Conservation (phyloP, 2,888 invertebrate genomes). For the Cancer borealis region DNA sequence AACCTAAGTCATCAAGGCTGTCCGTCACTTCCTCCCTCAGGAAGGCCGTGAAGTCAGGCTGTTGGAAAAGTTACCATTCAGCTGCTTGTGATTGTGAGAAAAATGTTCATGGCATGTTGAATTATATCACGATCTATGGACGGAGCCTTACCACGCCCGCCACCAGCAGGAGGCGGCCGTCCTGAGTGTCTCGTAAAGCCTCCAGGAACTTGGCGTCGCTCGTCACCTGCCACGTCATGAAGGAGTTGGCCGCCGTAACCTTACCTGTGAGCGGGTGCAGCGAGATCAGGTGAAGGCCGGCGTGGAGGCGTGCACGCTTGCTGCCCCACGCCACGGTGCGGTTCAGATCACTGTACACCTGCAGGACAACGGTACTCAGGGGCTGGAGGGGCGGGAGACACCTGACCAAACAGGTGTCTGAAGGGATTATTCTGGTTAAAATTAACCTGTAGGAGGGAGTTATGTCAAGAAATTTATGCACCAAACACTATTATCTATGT, state of each 20-base stretch:
- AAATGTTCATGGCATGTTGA: neutral
- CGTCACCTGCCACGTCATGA: slow-evolving; percentile 63
- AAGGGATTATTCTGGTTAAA: neutral
- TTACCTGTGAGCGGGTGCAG: slow-evolving; percentile 43
- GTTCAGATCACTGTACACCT: slow-evolving; percentile 58
- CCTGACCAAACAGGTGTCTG: neutral
- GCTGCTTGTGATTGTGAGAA: neutral
- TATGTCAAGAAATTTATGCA: neutral
- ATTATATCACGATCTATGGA: neutral
- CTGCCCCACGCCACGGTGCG: slow-evolving; percentile 48
- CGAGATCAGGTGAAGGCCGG: slow-evolving; percentile 55
- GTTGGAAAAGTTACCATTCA: neutral
- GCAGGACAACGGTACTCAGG: neutral
- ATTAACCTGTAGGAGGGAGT: neutral
- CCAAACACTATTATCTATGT: neutral
- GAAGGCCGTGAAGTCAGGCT: slow-evolving; percentile 56
- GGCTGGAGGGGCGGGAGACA: neutral
- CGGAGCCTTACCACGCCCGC: slow-evolving; percentile 53
- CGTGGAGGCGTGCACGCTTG: slow-evolving; percentile 25
- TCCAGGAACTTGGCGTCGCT: slow-evolving; percentile 40
- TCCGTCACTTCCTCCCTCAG: slow-evolving; percentile 8
- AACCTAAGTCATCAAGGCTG: neutral
- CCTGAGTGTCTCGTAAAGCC: slow-evolving; percentile 36
- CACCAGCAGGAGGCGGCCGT: slow-evolving; percentile 59
- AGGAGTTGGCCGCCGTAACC: slow-evolving; percentile 44